Evolutionary conservation across 2,888 invertebrate species (phyloP).

Genomic region (Tipula vernalis): DNA sequence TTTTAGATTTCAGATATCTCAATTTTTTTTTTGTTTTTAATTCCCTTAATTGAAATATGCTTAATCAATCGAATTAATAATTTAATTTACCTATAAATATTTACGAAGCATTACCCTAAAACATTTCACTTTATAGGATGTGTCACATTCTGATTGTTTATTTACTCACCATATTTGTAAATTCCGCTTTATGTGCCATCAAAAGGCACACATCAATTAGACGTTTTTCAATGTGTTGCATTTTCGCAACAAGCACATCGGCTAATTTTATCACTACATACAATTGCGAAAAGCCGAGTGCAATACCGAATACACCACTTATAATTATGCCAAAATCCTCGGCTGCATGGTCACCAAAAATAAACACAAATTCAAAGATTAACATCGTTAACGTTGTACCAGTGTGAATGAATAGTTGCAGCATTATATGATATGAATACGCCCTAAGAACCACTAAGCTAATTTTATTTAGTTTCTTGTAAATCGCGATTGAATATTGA

Average conservation of each 20-base stretch:
- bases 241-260: not conserved
- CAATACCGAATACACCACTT: not conserved
- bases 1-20: too few relatives aligned
- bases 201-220: not conserved
- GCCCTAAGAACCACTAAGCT: not conserved
- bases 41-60: too few relatives aligned
- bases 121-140: too few relatives aligned
- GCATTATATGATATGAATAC: not conserved
- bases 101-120: too few relatives aligned
- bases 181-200: not conserved
- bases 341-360: not conserved
- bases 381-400: not conserved
- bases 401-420: not conserved
- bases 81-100: too few relatives aligned
- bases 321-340: not conserved
- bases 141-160: too few relatives aligned
- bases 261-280: not conserved
- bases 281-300: not conserved
- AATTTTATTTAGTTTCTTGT: not conserved
- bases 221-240: not conserved
- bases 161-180: not conserved
- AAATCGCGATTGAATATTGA: not conserved
- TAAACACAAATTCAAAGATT: not conserved
- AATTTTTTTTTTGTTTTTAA: too few relatives aligned
- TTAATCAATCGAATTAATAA: too few relatives aligned